Percentiles rank a stretch among this genome's conserved stretches.
phyloP scores from a whole-genome alignment of 2,888 invertebrate genomes.

The Eupithecia centaureata region DNA sequence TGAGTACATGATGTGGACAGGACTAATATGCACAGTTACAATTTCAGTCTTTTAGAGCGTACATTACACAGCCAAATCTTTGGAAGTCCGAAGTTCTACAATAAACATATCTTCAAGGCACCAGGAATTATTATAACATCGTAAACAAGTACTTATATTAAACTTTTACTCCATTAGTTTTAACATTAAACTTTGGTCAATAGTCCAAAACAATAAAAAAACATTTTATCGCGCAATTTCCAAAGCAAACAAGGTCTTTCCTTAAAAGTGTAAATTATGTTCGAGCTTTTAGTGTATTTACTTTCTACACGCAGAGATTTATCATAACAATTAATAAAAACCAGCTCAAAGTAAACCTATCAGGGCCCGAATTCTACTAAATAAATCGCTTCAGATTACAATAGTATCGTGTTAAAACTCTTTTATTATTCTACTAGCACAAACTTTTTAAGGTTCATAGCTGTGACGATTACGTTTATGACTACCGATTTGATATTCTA shows the following conservation, averaged over 20 bases:
- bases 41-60: conserved; percentile 64
- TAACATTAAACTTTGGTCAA: background rate
- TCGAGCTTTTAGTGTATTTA: background rate
- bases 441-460: no score
- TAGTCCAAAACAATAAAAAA: background rate
- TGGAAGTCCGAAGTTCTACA: conserved; percentile 52
- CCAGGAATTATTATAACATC: background rate
- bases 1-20: conserved; percentile 55
- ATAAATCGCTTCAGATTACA: no score
- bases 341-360: no score
- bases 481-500: no score
- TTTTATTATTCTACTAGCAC: no score
- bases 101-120: conserved; percentile 7
- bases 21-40: conserved; percentile 58
- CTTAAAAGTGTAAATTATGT: background rate
- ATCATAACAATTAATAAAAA: background rate
- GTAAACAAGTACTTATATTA: background rate
- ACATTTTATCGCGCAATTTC: background rate
- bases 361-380: no score
- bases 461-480: no score
- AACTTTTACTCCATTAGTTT: background rate
- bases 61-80: conserved; percentile 80
- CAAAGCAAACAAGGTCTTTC: background rate
- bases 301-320: background rate
- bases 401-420: no score